These are phyloP conservation scores for Elymnias hypermnestra DNA, from an alignment of 1,140 invertebrate species.

Conservation along the genomic window DNA sequence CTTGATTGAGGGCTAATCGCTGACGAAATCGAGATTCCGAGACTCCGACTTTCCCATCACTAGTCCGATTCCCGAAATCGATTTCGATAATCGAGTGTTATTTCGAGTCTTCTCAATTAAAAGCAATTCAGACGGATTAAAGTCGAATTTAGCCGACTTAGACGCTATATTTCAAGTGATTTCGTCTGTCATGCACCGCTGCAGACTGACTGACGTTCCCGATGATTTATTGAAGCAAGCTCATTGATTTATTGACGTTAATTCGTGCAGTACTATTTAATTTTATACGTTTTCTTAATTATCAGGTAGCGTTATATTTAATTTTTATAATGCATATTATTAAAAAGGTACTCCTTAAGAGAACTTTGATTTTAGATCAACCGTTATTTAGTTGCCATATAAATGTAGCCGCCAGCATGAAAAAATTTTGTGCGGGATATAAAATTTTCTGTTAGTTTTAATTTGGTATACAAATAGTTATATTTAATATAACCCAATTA, in stretches of 20 bases:
- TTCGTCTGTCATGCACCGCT: slow-evolving; percentile 45
- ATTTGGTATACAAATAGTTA: too few relatives aligned
- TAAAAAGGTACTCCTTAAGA: too few relatives aligned
- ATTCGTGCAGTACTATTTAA: slow-evolving; percentile 43
- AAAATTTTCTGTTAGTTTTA: too few relatives aligned
- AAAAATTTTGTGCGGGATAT: too few relatives aligned
- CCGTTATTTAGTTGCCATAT: too few relatives aligned
- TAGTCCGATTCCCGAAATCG: slow-evolving; percentile 57
- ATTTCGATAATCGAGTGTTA: slow-evolving; percentile 46
- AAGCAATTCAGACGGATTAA: slow-evolving; percentile 61
- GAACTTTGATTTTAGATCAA: too few relatives aligned
- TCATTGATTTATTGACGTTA: slow-evolving; percentile 55
- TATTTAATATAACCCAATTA: too few relatives aligned
- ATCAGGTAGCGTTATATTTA: slow-evolving; percentile 18
- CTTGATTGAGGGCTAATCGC: slow-evolving; percentile 63
- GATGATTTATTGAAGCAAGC: slow-evolving; percentile 46
- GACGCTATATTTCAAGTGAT: slow-evolving; percentile 58
- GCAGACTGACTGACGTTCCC: slow-evolving; percentile 38
- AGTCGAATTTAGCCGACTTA: slow-evolving; percentile 51
- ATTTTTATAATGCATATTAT: too few relatives aligned
- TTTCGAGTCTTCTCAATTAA: slow-evolving; percentile 60
- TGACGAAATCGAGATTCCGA: slow-evolving; percentile 36
- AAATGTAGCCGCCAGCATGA: too few relatives aligned
- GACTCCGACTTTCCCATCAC: slow-evolving; percentile 55
- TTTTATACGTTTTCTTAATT: slow-evolving; percentile 29